Conservation (phyloP, 2,797 vertebrate species). For the Acrocephalus scirpaceus region DNA sequence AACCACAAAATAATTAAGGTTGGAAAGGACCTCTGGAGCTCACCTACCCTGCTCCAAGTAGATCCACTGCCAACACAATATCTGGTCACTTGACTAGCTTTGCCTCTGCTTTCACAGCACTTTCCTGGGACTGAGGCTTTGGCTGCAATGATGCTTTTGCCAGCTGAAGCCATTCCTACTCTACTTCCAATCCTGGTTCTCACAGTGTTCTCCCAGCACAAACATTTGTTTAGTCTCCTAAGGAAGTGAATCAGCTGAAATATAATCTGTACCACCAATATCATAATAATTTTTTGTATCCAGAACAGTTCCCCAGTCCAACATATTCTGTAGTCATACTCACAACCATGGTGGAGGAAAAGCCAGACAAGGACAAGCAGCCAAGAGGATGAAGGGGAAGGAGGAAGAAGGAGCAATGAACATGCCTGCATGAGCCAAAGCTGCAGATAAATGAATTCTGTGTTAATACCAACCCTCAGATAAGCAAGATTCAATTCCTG, state of each 20-base stretch:
- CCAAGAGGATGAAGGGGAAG: background rate
- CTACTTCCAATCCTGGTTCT: background rate
- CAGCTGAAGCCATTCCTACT: background rate
- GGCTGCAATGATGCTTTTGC: background rate
- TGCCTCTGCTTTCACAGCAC: background rate
- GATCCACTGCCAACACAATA: background rate
- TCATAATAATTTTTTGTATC: background rate
- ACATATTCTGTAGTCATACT: background rate
- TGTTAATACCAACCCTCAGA: background rate
- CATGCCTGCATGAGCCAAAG: background rate
- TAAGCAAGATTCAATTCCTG: background rate
- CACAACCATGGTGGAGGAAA: background rate
- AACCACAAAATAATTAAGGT: background rate
- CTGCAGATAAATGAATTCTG: background rate
- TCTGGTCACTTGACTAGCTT: background rate
- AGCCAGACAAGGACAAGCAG: slow-evolving; percentile 19
- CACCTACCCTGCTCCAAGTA: background rate
- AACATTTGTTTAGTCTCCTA: slow-evolving; percentile 1
- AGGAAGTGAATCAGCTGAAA: slow-evolving; percentile 36
- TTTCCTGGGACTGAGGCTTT: background rate
- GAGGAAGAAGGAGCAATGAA: background rate
- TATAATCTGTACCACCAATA: background rate
- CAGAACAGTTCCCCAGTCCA: background rate
- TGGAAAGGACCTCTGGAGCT: background rate
- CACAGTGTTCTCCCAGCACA: background rate